These are phyloP conservation scores for Cosmia trapezina DNA, from an alignment of 2,888 invertebrate genomes.

Conservation along the genomic window DNA sequence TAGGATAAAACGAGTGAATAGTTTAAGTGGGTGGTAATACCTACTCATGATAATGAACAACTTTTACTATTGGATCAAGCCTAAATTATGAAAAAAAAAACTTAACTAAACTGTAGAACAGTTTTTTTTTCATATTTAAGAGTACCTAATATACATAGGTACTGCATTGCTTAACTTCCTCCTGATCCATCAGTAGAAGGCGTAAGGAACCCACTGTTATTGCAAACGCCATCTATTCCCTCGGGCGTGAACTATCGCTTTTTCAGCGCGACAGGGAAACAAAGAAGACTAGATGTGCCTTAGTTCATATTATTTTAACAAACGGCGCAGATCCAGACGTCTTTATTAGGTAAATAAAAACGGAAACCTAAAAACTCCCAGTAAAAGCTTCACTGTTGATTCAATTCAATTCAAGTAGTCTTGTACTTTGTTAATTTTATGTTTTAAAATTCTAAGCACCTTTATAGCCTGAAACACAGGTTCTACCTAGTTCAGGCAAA, in stretches of 20 bases:
- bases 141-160: background rate
- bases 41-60: background rate
- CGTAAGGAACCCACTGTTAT: background rate
- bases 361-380: too few relatives aligned
- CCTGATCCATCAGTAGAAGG: background rate
- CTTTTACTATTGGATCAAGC: background rate
- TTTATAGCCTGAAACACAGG: too few relatives aligned
- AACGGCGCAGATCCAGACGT: background rate
- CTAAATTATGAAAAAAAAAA: background rate
- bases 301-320: background rate
- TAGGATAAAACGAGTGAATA: background rate
- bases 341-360: background rate
- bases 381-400: background rate
- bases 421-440: too few relatives aligned
- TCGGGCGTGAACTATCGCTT: slow-evolving; percentile 33
- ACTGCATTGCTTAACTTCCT: background rate
- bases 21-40: background rate
- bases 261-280: slow-evolving; percentile 9
- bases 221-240: slow-evolving; percentile 49
- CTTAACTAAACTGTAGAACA: background rate
- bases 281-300: background rate
- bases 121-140: background rate
- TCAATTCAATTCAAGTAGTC: too few relatives aligned
- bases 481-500: too few relatives aligned
- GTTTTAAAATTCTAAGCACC: too few relatives aligned